Conservation (phyloP, 2,797 vertebrate species). For the Rhabdophis nuchalis region DNA sequence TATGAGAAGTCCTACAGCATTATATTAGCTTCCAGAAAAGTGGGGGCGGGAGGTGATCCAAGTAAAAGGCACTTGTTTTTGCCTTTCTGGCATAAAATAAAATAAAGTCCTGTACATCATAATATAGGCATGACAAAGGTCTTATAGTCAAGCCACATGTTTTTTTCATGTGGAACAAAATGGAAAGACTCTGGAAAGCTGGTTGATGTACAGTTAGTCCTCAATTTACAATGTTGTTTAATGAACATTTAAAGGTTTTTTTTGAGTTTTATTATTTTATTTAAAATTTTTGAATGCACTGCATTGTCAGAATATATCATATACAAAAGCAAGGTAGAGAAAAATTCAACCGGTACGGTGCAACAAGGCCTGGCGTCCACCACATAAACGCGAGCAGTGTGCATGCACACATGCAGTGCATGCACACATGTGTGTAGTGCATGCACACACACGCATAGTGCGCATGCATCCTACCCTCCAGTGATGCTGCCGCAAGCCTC, state of each 20-base stretch:
- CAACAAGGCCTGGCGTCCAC: too few species aligned
- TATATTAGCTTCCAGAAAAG: background rate
- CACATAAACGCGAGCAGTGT: too few species aligned
- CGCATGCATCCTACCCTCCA: too few species aligned
- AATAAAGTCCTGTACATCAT: background rate
- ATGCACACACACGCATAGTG: too few species aligned
- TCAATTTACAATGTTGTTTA: background rate
- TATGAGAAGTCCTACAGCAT: background rate
- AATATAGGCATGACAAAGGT: background rate
- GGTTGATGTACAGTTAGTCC: background rate
- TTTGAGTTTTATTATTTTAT: too few species aligned
- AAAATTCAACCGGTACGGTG: too few species aligned
- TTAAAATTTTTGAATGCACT: too few species aligned
- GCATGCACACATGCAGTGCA: too few species aligned
- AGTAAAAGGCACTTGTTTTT: background rate
- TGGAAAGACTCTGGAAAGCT: background rate
- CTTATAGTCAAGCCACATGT: background rate
- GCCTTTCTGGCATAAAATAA: background rate
- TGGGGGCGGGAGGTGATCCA: background rate
- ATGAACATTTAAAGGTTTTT: background rate
- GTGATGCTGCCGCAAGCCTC: too few species aligned
- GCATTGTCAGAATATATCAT: too few species aligned
- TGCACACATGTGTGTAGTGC: too few species aligned
- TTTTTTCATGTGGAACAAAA: background rate
- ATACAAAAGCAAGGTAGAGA: too few species aligned